phyloP scores from a whole-genome alignment of 2,113 vertebrate genomes.

The human (Homo sapiens) region GRCh38 chr11:21333001-21333500 shows the following conservation, averaged over 20 bases:
- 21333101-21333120: constrained; percentile 4
- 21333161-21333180: constrained; percentile 32
- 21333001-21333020: not conserved
- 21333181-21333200: not conserved
- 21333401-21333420: not conserved
- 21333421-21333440: not conserved
- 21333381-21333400: accelerated
- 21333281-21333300: not conserved
- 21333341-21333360: not conserved
- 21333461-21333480: not conserved
- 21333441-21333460: not conserved
- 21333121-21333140: not conserved
- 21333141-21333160: constrained; percentile 14
- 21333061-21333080: not conserved
- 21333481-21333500: not conserved
- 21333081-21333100: not conserved
- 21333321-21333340: not conserved
- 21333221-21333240: not conserved
- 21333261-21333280: not conserved
- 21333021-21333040: not conserved
- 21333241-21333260: not conserved
- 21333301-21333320: not conserved
- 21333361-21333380: not conserved
- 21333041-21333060: not conserved
- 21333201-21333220: not conserved